Evolutionary conservation across 2,113 vertebrate genomes (phyloP), one percentile per base, ranked within the genome.

Genomic region (Tragelaphus scriptus): DNA sequence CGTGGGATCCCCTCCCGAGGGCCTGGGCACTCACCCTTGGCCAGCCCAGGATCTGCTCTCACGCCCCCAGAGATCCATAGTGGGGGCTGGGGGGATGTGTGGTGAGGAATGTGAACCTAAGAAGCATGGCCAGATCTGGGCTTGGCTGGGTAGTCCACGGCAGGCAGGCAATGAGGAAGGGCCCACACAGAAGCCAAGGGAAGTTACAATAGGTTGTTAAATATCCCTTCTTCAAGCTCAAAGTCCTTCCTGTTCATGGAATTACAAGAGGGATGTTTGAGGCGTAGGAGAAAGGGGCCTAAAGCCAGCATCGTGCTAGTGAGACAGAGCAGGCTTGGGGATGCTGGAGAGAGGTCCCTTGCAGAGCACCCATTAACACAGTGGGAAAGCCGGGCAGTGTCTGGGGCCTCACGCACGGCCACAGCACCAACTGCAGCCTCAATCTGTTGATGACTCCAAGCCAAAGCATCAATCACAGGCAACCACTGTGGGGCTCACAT

Each of bases 1-100:
- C 19, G 1, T 15, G 30, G 26, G 44, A 49, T 51, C 32, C 65
- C 44, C 15, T 59, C 75, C 86, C 84, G 26, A 89, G n/a, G 47
- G n/a, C 40, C 90, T 19, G 11, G 12, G 55, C 10, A 16, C 63
- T 94, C 51, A 40, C 28, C 1, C 32, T 5, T 13, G 10, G 19
- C 28, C 63, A 63, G 47, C 10, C 44, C 14, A 80, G 77, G 30
- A 32, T 79, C 65, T 1, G 2, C 28, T 63, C n/a, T 51, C 19
- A 30, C 1, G 17, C 6, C 13, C 47, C 40, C 6, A 49, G 79
- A 88, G 59, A 36, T 19, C 17, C 8, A 51, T 10, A 12, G 15
- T 44, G n/a, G 21, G 4, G 0, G 23, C 1, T 8, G 82, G 14
- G 17, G 25, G 56, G 16, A 81, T 13, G 8, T 16, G 2, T 0